phyloP scores from a whole-genome alignment of 2,113 vertebrate genomes.

The Neodontobutis hainanensis region DNA sequence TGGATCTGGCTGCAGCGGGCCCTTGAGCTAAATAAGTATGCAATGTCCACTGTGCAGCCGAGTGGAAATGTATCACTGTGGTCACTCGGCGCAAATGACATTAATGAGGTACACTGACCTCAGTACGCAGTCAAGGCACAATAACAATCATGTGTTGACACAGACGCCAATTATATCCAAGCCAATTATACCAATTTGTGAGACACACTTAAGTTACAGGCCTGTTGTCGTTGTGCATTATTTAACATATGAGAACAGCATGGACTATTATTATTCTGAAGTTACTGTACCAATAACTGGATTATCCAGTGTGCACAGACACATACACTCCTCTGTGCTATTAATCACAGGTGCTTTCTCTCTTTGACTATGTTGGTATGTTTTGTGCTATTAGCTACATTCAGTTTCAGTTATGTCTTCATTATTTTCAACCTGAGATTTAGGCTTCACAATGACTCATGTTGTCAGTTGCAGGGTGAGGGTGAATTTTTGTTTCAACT shows the following conservation, averaged over 20 bases:
- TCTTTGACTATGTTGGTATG: background rate
- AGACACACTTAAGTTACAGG: constrained; percentile 41
- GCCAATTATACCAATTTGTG: constrained; percentile 73
- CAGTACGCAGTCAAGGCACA: constrained; percentile 66
- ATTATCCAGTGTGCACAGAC: background rate
- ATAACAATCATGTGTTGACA: constrained; percentile 74
- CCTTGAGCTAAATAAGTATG: constrained; percentile 74
- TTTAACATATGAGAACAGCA: constrained; percentile 13
- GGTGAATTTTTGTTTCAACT: constrained; percentile 39
- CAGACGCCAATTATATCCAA: constrained; percentile 63
- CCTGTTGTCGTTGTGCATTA: constrained; percentile 19
- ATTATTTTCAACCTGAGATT: constrained; percentile 15
- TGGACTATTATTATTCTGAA: background rate
- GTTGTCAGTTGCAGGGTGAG: constrained; percentile 34
- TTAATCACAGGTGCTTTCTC: no score
- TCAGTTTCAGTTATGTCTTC: background rate
- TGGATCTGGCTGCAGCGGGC: constrained; percentile 70
- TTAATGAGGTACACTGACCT: constrained; percentile 76
- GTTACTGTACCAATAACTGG: background rate
- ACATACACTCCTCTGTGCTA: no score
- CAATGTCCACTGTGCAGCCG: constrained; percentile 72
- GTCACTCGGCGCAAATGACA: constrained; percentile 73
- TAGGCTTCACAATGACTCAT: constrained; percentile 47
- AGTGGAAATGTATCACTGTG: constrained; percentile 71
- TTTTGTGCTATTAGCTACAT: background rate